phyloP scores from a whole-genome alignment of 2,888 invertebrate species.

The Bombylius major region DNA sequence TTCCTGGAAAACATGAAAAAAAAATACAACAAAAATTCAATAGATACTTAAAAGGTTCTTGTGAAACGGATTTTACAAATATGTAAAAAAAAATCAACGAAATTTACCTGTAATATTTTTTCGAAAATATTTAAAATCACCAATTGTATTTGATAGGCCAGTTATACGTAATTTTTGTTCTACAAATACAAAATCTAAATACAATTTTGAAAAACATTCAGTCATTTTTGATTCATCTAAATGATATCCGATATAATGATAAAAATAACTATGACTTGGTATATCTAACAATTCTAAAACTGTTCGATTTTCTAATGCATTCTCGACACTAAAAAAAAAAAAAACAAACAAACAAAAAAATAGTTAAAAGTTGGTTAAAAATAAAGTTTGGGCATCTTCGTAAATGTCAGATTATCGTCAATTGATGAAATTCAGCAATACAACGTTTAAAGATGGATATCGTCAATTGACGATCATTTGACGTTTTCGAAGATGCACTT shows the following conservation, averaged over 20 bases:
- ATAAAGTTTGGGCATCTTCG: too few species aligned
- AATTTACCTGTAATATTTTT: conserved; percentile 22
- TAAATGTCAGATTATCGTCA: too few species aligned
- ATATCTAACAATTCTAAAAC: conserved; percentile 23
- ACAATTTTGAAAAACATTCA: conserved; percentile 26
- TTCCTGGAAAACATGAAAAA: conserved; percentile 15
- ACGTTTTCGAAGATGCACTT: too few species aligned
- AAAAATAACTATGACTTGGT: conserved; percentile 28
- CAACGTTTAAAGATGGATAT: too few species aligned
- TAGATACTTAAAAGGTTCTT: neutral
- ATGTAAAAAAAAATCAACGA: neutral
- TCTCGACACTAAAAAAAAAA: conserved; percentile 14
- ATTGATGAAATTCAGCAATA: too few species aligned
- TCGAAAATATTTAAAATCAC: conserved; percentile 24
- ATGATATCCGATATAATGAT: conserved; percentile 31
- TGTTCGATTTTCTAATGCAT: conserved; percentile 17
- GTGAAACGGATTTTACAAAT: neutral
- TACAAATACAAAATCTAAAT: conserved; percentile 35
- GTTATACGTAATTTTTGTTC: conserved; percentile 30
- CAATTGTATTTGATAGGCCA: conserved; percentile 29
- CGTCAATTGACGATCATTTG: too few species aligned
- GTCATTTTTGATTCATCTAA: conserved; percentile 20
- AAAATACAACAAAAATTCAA: neutral
- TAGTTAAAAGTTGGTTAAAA: too few species aligned
- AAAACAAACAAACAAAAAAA: neutral